Evolutionary conservation across 2,797 vertebrate species (phyloP).

Genomic region (Busarellus nigricollis): DNA sequence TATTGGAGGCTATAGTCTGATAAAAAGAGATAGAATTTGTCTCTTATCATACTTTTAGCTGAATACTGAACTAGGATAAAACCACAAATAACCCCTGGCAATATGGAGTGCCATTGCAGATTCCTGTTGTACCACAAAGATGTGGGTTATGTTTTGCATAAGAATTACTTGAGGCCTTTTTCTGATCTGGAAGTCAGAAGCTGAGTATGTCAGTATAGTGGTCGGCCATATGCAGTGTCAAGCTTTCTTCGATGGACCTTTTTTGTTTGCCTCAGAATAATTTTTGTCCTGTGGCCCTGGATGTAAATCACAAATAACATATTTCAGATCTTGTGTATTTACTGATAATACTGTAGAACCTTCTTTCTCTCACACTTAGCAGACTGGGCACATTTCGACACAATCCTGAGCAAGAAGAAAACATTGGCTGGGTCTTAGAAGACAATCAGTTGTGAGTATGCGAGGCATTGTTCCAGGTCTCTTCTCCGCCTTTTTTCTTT

Average conservation of each 20-base stretch:
- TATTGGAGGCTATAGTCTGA: not conserved
- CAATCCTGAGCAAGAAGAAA: not conserved
- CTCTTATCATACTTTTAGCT: constrained; percentile 10
- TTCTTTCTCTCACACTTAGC: not conserved
- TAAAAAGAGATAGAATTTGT: constrained; percentile 23
- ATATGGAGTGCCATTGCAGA: not conserved
- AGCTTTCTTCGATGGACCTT: not conserved
- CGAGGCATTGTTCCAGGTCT: not conserved
- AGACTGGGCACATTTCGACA: not conserved
- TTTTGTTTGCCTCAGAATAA: not conserved
- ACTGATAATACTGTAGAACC: not conserved
- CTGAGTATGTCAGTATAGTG: not conserved
- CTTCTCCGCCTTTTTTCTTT: not conserved
- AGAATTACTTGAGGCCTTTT: constrained; percentile 10
- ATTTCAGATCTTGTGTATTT: not conserved
- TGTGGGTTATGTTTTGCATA: not conserved
- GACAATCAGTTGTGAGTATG: rapidly evolving
- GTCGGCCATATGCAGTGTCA: not conserved
- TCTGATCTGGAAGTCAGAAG: constrained; percentile 5
- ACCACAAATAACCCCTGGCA: constrained; percentile 12
- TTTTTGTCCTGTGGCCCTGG: not conserved
- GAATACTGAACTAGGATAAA: constrained; percentile 42
- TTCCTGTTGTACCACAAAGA: not conserved
- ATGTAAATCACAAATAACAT: not conserved
- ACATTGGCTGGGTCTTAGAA: not conserved